phyloP scores from a whole-genome alignment of 1,140 invertebrate species.

The Nasonia vitripennis region DNA sequence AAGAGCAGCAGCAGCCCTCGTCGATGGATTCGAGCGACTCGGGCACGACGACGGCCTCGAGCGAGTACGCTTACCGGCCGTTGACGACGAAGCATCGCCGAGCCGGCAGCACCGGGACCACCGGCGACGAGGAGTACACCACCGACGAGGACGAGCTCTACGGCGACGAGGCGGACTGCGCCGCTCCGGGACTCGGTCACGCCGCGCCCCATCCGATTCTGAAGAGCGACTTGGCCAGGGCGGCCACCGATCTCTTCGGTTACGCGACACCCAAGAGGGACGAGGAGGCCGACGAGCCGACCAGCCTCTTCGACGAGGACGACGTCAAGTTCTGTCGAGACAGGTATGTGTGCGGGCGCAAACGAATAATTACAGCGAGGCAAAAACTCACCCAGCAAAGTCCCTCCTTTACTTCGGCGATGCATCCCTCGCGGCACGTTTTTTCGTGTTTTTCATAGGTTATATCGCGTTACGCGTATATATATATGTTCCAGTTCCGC shows the following conservation, averaged over 20 bases:
- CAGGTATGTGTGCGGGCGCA: conserved; percentile 50
- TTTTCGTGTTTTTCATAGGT: too few species aligned
- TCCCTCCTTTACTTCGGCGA: too few species aligned
- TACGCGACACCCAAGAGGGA: conserved; percentile 61
- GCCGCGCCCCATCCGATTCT: conserved; percentile 65
- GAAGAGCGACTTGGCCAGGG: conserved; percentile 68
- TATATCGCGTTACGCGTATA: too few species aligned
- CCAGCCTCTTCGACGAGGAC: conserved; percentile 70
- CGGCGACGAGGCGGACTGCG: conserved; percentile 73
- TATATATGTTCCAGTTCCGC: conserved; percentile 60
- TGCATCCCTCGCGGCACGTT: too few species aligned
- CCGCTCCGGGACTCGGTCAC: conserved; percentile 53
- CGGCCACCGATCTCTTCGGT: conserved; percentile 70
- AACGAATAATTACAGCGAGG: too few species aligned
- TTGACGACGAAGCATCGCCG: conserved; percentile 73
- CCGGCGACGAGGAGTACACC: conserved; percentile 77
- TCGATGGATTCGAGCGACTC: conserved; percentile 70
- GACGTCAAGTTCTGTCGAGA: conserved; percentile 62
- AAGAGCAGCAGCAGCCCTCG: conserved; percentile 65
- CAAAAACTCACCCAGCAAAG: too few species aligned
- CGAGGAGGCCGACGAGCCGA: conserved; percentile 64
- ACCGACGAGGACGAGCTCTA: conserved; percentile 76
- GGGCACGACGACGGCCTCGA: conserved; percentile 57
- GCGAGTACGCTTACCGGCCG: conserved; percentile 70
- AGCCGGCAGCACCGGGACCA: conserved; percentile 76